A percentile compares a stretch with the other conserved stretches of the same genome.
Evolutionary conservation across 1,140 invertebrate species (phyloP).

Genomic region (Amphibalanus amphitrite): DNA sequence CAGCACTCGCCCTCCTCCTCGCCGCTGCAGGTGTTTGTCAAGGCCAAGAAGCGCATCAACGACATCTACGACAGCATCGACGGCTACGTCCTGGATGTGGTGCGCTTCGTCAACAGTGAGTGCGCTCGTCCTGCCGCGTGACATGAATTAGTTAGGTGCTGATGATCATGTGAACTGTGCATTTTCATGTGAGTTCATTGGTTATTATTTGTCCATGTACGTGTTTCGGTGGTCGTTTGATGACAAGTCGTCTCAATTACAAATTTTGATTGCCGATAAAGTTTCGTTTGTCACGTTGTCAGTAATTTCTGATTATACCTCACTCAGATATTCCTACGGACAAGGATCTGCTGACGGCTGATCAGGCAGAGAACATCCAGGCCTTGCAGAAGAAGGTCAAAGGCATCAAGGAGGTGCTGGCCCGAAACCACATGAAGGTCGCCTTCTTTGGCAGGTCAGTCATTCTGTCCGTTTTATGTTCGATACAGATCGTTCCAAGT

Average conservation of each 20-base stretch:
- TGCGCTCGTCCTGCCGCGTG: not conserved
- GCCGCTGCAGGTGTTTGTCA: conserved; percentile 90
- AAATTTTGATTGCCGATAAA: too few relatives aligned
- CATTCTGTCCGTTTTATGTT: too few relatives aligned
- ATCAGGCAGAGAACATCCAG: conserved; percentile 43
- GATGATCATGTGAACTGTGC: conserved; percentile 9
- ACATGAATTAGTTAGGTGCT: not conserved
- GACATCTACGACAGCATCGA: conserved; percentile 91
- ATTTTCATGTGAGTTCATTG: too few relatives aligned
- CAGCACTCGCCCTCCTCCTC: conserved; percentile 36
- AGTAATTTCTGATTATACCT: too few relatives aligned
- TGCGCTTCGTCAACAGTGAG: conserved; percentile 64
- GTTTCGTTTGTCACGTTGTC: too few relatives aligned
- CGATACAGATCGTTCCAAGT: too few relatives aligned
- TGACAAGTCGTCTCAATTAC: too few relatives aligned
- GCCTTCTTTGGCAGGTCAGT: conserved; percentile 43
- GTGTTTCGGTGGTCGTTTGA: too few relatives aligned
- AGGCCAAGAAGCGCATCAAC: conserved; percentile 96
- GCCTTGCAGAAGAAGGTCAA: conserved; percentile 67
- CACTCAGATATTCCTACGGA: conserved; percentile 27
- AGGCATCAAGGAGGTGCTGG: conserved; percentile 84
- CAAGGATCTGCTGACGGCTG: conserved; percentile 38
- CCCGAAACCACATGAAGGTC: conserved; percentile 99
- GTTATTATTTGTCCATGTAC: too few relatives aligned
- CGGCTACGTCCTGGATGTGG: conserved; percentile 74